Conservation (phyloP, 2,888 invertebrate species). For the Epirrhoe alternata region DNA sequence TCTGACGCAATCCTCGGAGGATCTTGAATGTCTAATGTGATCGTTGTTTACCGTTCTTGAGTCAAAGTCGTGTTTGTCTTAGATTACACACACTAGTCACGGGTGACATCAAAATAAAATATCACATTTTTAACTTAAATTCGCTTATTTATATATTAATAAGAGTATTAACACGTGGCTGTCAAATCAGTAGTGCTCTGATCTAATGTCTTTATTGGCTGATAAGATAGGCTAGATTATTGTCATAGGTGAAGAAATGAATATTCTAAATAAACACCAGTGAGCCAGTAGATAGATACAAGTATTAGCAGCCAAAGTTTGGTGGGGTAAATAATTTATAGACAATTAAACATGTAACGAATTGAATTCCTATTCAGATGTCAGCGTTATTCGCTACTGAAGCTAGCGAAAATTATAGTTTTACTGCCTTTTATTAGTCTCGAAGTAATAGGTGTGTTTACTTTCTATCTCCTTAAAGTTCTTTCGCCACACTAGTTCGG, state of each 20-base stretch:
- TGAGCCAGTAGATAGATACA: constrained; percentile 17
- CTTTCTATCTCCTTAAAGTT: too few relatives aligned
- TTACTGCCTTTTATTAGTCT: too few relatives aligned
- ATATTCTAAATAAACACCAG: constrained; percentile 16
- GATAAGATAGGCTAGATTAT: constrained; percentile 11
- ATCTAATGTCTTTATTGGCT: constrained; percentile 4
- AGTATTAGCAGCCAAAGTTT: constrained; percentile 48
- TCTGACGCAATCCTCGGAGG: too few relatives aligned
- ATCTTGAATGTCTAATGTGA: too few relatives aligned
- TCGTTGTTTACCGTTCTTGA: too few relatives aligned
- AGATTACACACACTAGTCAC: too few relatives aligned
- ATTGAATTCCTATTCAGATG: neutral
- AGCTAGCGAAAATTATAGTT: too few relatives aligned
- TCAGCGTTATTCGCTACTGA: neutral
- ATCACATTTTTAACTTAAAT: neutral
- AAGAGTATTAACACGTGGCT: constrained; percentile 6
- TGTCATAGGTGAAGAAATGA: constrained; percentile 4
- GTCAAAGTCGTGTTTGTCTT: too few relatives aligned
- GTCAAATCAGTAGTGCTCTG: constrained; percentile 5
- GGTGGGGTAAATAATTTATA: constrained; percentile 23
- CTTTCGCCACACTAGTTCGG: too few relatives aligned
- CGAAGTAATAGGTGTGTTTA: too few relatives aligned
- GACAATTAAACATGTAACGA: neutral
- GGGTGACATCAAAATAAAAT: neutral
- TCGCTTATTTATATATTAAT: constrained; percentile 5